These are phyloP conservation scores for Drosophila leontia DNA, from an alignment of 1,140 invertebrate genomes.

Conservation along the genomic window DNA sequence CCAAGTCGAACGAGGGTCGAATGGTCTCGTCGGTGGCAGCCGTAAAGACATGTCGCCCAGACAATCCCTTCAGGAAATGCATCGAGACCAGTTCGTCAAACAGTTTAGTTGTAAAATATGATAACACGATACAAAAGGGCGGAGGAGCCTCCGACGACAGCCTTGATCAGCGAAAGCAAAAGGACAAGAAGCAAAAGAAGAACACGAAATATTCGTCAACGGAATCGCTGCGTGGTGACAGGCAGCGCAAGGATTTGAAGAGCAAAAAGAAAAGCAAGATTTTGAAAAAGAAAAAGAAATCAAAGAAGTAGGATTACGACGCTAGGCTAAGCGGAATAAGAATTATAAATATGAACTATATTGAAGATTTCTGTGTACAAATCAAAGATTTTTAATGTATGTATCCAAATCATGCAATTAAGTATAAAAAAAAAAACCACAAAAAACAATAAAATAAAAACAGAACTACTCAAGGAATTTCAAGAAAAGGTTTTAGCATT, in stretches of 20 bases:
- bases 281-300: slow-evolving; percentile 73
- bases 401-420: slow-evolving; percentile 42
- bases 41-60: slow-evolving; percentile 48
- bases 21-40: slow-evolving; percentile 53
- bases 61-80: slow-evolving; percentile 69
- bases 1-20: slow-evolving; percentile 44
- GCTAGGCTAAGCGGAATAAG: slow-evolving; percentile 23
- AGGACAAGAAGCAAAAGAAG: slow-evolving; percentile 70
- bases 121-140: slow-evolving; percentile 39
- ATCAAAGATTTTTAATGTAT: slow-evolving; percentile 57
- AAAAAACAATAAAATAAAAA: slow-evolving; percentile 32
- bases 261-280: slow-evolving; percentile 72
- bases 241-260: slow-evolving; percentile 64
- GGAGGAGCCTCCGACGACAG: slow-evolving; percentile 36
- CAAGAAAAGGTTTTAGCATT: neutral
- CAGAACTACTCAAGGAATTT: slow-evolving; percentile 39
- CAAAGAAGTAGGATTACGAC: slow-evolving; percentile 58
- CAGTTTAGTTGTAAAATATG: slow-evolving; percentile 57
- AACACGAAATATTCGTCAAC: slow-evolving; percentile 62
- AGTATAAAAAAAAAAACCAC: slow-evolving; percentile 31
- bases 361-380: slow-evolving; percentile 54
- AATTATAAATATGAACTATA: slow-evolving; percentile 38
- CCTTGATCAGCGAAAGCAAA: slow-evolving; percentile 59
- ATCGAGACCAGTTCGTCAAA: slow-evolving; percentile 50
- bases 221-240: slow-evolving; percentile 64